phyloP scores from a whole-genome alignment of 2,888 invertebrate species.

The Synanthedon andrenaeformis region DNA sequence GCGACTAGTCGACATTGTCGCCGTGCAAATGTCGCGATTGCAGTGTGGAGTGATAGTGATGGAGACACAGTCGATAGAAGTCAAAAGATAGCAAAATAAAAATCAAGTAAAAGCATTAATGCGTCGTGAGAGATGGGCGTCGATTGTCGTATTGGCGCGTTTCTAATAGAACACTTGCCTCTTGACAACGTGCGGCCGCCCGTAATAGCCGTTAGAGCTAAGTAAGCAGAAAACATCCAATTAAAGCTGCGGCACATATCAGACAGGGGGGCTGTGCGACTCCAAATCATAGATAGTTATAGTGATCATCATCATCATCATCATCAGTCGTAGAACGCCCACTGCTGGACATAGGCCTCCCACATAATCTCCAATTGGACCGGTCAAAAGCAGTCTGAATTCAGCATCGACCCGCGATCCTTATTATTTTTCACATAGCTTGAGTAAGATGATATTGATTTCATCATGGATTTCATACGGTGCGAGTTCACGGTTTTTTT shows the following conservation, averaged over 20 bases:
- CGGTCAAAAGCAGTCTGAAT: too few species aligned
- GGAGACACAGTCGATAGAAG: slow-evolving; percentile 41
- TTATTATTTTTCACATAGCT: too few species aligned
- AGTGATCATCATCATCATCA: too few species aligned
- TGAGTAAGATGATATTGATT: too few species aligned
- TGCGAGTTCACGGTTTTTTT: too few species aligned
- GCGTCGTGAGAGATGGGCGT: slow-evolving; percentile 64
- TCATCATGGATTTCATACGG: too few species aligned
- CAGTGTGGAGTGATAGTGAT: slow-evolving; percentile 28
- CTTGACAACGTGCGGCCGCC: slow-evolving; percentile 68
- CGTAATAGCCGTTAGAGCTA: slow-evolving; percentile 70
- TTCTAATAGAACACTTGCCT: slow-evolving; percentile 72
- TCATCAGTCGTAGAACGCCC: too few species aligned
- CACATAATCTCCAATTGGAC: too few species aligned
- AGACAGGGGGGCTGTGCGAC: neutral
- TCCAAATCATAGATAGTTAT: too few species aligned
- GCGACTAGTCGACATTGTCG: slow-evolving; percentile 37
- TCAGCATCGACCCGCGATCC: too few species aligned
- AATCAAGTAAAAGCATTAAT: slow-evolving; percentile 66
- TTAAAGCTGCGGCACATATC: too few species aligned
- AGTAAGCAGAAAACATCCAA: slow-evolving; percentile 35
- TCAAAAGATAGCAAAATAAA: slow-evolving; percentile 54
- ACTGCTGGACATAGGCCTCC: too few species aligned
- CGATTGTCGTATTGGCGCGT: slow-evolving; percentile 55
- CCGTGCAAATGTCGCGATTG: slow-evolving; percentile 23